These are phyloP conservation scores for Mesitornis unicolor DNA, from an alignment of 2,113 vertebrate genomes.

Conservation along the genomic window DNA sequence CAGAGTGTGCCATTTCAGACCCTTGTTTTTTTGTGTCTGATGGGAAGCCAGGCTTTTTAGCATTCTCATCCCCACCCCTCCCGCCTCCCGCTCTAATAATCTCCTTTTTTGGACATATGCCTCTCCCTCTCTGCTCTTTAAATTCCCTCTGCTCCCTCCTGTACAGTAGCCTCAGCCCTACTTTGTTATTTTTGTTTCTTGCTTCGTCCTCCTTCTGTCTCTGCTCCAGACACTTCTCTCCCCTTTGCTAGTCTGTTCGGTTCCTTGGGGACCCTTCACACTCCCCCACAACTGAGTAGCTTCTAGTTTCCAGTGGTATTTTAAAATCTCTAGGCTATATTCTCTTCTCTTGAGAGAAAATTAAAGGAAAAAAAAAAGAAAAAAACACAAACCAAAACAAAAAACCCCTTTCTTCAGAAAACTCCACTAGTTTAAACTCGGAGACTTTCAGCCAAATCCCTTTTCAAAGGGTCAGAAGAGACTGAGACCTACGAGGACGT, in stretches of 20 bases:
- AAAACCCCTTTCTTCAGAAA: not conserved
- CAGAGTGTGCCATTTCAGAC: not conserved
- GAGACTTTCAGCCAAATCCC: not conserved
- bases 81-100: not conserved
- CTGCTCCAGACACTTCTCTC: conserved; percentile 25
- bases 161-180: not conserved
- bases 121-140: not conserved
- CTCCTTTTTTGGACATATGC: conserved; percentile 10
- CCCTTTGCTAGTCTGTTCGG: not conserved
- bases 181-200: conserved; percentile 47
- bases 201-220: not conserved
- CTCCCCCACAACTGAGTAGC: not conserved
- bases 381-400: not conserved
- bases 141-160: conserved; percentile 24
- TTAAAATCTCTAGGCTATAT: conserved; percentile 48
- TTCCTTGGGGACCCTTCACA: conserved; percentile 12
- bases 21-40: not conserved
- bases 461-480: not conserved
- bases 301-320: conserved; percentile 25
- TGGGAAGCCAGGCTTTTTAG: not conserved
- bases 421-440: not conserved
- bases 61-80: not conserved
- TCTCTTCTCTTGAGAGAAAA: conserved; percentile 24
- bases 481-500: not conserved
- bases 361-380: not conserved